Evolutionary conservation across 2,888 invertebrate genomes (phyloP).

Genomic region (Andrena dorsata): DNA sequence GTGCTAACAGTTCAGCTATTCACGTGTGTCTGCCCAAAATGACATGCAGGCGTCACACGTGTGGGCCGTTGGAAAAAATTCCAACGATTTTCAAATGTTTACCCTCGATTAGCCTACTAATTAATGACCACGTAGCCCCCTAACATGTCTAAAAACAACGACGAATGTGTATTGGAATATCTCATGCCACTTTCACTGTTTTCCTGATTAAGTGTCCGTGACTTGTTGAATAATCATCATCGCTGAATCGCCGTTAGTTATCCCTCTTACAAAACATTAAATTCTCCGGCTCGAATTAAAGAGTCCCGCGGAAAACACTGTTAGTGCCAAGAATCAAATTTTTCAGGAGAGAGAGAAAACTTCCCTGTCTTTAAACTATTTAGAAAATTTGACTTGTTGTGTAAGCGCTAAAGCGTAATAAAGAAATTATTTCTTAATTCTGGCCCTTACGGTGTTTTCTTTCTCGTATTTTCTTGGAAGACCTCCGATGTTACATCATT

Average conservation of each 20-base stretch:
- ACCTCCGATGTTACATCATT: not conserved
- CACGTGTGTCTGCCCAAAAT: conserved; percentile 24
- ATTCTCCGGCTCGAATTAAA: not conserved
- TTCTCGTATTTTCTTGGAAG: not conserved
- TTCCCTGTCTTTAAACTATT: too few species aligned
- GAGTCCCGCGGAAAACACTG: too few species aligned
- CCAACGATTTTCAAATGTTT: conserved; percentile 58
- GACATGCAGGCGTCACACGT: conserved; percentile 35
- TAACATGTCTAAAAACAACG: conserved; percentile 12
- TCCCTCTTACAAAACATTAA: conserved; percentile 4
- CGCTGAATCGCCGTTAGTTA: conserved; percentile 3
- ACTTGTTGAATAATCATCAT: not conserved
- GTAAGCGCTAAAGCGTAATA: too few species aligned
- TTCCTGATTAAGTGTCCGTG: not conserved
- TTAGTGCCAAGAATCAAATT: too few species aligned
- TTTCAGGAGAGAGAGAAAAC: too few species aligned
- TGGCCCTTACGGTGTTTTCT: too few species aligned
- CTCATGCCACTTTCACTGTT: conserved; percentile 30
- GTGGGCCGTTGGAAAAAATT: conserved; percentile 48
- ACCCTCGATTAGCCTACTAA: conserved; percentile 58
- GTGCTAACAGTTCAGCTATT: conserved; percentile 44
- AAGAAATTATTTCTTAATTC: too few species aligned
- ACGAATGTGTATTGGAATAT: not conserved
- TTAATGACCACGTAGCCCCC: conserved; percentile 48
- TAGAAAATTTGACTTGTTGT: too few species aligned